Base-by-base conservation (phyloP, 2,888 invertebrate genomes). In the Erpobdella octoculata region DNA sequence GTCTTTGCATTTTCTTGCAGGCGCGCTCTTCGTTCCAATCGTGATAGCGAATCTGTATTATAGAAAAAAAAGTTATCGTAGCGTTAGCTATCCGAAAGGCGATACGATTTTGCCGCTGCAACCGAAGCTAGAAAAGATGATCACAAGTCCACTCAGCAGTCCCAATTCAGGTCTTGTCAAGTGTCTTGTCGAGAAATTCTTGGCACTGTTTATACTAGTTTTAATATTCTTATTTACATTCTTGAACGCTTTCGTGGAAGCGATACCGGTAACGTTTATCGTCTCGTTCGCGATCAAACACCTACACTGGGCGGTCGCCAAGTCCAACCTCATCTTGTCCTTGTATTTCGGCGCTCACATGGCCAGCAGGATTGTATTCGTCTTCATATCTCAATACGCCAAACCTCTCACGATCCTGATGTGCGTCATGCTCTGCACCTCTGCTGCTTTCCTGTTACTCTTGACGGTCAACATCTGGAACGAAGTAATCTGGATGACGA, bases 241-340 rank as follows among this genome's bases (percentile, higher is more conserved):
- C 28, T 33, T 73, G 35, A 73, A 73, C 62, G 28, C 71, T 12
- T 71, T 69, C 38, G 35, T 68, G 15, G 73, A 73, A 71, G 36
- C 28, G n/a, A 25, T 71, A 35, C 68, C 71, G 12, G 46, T 66
- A 9, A 38, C 38, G 15, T 73, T 46, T 35, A 35, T 73, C n/a
- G 53, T 66, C 18, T 66, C 68, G 9, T 73, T 73, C 41, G 65
- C 58, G 21, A 18, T 73, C 15, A 71, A 71, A 35, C 31, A 69
- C 21, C 65, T 73, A 6, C 12, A 48, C n/a, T 72, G 72, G 72
- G 31, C 69, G 8, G 72, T 72, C 9, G 21, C 48, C 35, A 53
- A 73, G 4, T 53, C 71, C 15, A 66, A 70, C 31, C 25, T 53
- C n/a, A 25, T 73, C 15, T 18, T 71, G 46, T 62, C 66, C 2